Percentiles rank a stretch among this genome's conserved stretches.
Conservation (phyloP, 2,888 invertebrate genomes). For the Drosophila picticornis region DNA sequence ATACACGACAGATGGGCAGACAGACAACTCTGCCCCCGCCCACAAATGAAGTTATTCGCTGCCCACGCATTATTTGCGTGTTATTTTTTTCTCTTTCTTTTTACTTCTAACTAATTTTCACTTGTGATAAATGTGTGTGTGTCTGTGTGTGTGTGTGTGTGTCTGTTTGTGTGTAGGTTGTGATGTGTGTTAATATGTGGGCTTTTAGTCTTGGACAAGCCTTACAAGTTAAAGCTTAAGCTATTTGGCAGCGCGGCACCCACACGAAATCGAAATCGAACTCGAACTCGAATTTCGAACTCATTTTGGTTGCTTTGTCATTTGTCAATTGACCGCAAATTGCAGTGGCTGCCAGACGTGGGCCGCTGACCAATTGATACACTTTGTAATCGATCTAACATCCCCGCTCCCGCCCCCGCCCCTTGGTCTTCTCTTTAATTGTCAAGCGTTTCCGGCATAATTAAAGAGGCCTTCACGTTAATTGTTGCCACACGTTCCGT, state of each 20-base stretch:
- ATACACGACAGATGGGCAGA: neutral
- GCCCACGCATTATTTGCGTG: constrained; percentile 36
- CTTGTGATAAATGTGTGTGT: constrained; percentile 23
- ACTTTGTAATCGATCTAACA: constrained; percentile 63
- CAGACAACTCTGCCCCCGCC: constrained; percentile 27
- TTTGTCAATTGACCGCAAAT: constrained; percentile 51
- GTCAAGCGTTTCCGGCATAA: constrained; percentile 69
- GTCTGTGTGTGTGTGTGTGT: constrained; percentile 14
- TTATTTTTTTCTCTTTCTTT: constrained; percentile 11
- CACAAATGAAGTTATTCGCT: constrained; percentile 59
- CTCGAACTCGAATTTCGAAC: constrained; percentile 26
- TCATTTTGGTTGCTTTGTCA: constrained; percentile 39
- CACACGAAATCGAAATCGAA: constrained; percentile 38
- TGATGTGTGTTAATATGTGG: constrained; percentile 46
- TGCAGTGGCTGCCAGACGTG: constrained; percentile 32
- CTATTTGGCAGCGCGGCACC: constrained; percentile 39
- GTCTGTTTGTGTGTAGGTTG: constrained; percentile 26
- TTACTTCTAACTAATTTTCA: constrained; percentile 44
- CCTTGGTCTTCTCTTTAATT: constrained; percentile 32
- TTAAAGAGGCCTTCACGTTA: constrained; percentile 66
- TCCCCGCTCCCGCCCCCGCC: neutral
- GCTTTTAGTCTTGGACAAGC: constrained; percentile 42
- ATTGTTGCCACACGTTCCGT: constrained; percentile 74
- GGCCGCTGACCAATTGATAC: constrained; percentile 69
- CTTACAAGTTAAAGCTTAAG: constrained; percentile 40